phyloP scores from a whole-genome alignment of 2,797 vertebrate species.

The Centropyge bicolor region DNA sequence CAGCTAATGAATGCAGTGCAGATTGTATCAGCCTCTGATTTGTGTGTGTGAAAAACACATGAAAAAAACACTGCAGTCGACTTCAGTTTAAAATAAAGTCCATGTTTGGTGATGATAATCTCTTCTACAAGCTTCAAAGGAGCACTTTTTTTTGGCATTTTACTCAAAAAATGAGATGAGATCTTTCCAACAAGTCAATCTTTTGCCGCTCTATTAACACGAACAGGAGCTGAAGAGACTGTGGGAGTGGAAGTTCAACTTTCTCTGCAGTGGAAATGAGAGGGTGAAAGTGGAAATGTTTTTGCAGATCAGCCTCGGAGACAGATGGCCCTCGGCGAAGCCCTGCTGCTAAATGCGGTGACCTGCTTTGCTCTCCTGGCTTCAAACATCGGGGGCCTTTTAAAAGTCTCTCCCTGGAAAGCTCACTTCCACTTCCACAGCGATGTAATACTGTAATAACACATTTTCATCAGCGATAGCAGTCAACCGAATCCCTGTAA shows the following conservation, averaged over 20 bases:
- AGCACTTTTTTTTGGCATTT: conserved; percentile 27
- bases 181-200: conserved; percentile 33
- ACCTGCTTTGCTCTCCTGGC: conserved; percentile 60
- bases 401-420: conserved; percentile 63
- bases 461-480: conserved; percentile 65
- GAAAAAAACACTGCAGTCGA: conserved; percentile 15
- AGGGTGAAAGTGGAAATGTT: conserved; percentile 67
- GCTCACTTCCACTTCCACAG: conserved; percentile 69
- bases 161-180: conserved; percentile 8
- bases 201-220: conserved; percentile 19
- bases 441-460: conserved; percentile 67
- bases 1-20: conserved; percentile 27
- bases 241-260: conserved; percentile 44
- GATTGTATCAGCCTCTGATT: conserved; percentile 37
- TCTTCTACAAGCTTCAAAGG: conserved; percentile 20
- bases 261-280: conserved; percentile 53
- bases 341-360: conserved; percentile 61
- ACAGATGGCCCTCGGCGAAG: conserved; percentile 60
- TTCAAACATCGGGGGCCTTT: conserved; percentile 57
- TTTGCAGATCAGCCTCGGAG: conserved; percentile 65
- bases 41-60: background rate
- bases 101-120: conserved; percentile 21
- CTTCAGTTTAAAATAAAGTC: conserved; percentile 16
- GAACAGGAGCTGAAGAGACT: conserved; percentile 29
- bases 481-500: conserved; percentile 61